Conservation (phyloP, 2,888 invertebrate genomes). For the Octonoba sinensis region DNA sequence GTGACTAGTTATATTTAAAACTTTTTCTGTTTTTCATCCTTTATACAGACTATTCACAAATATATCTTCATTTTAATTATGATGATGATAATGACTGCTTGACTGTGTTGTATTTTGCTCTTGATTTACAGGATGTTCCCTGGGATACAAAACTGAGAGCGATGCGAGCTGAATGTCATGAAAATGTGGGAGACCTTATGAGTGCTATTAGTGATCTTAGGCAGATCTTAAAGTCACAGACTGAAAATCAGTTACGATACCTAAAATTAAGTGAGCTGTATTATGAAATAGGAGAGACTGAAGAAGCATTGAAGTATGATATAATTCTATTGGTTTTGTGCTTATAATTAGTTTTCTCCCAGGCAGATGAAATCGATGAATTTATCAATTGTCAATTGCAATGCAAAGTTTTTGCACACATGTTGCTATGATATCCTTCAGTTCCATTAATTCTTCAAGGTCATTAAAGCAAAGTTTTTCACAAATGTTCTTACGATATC, state of each 20-base stretch:
- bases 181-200: constrained; percentile 82
- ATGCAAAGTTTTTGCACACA: too few species aligned
- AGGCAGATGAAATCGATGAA: background rate
- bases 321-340: background rate
- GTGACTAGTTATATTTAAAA: too few species aligned
- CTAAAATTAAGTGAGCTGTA: constrained; percentile 85
- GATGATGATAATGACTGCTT: too few species aligned
- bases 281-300: constrained; percentile 91
- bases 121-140: constrained; percentile 78
- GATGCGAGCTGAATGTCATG: constrained; percentile 87
- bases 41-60: too few species aligned
- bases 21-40: too few species aligned
- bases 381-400: too few species aligned
- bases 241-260: constrained; percentile 91
- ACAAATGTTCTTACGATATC: too few species aligned
- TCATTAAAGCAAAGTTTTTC: too few species aligned
- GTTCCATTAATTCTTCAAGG: too few species aligned
- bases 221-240: constrained; percentile 88
- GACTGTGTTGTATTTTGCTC: too few species aligned
- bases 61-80: too few species aligned
- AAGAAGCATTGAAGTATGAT: constrained; percentile 85
- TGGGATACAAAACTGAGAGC: constrained; percentile 89
- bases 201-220: constrained; percentile 92
- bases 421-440: too few species aligned
- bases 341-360: background rate